Evolutionary conservation across 1,140 invertebrate species (phyloP), one percentile per base, ranked within the genome.

Genomic region (Delia radicum): DNA sequence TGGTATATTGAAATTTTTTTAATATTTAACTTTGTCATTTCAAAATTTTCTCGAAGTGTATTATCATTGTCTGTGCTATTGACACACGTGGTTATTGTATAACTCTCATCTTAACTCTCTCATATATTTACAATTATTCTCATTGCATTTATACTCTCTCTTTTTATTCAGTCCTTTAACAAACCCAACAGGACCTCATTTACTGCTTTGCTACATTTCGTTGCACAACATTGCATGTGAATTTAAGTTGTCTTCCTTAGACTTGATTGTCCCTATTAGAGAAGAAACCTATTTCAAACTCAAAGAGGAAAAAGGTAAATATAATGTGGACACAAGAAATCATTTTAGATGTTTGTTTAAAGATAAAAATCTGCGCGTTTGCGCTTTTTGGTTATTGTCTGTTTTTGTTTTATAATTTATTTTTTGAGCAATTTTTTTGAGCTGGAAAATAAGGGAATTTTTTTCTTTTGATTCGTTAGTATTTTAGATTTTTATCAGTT

Each of bases 151-250:
- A 13, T 42, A 15, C 37, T 5, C 37, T 1, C 12, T 42, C 12
- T 42, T 42, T 42, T 42, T 13, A 42, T 33, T 33, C 31, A 33
- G 1, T 8, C 8, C 37, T 42, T 5, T 6, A 55, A 55, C 5
- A 55, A 24, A 13, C 3, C 33, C 1, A 37, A 3, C 1, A 55
- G 48, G 0, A 67, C 27, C n/a, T 55, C 48, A 55, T 55, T 55
- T 55, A 24, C n/a, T 18, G 48, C n/a, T 31, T 8, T 29, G 63
- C 63, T 28, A 65, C 63, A 65, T 65, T 65, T 65, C 63, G 63
- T 65, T 65, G 63, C 63, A 65, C 63, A 65, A 65, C 15, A 65
- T 65, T 65, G 63, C 63, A 65, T 65, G 63, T 29, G 63, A 65
- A 65, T 2, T n/a, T n/a, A n/a, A 29, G 3, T 31, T 63, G 42